phyloP scores from a whole-genome alignment of 2,113 vertebrate genomes.

The Trochalopteron elliotii region DNA sequence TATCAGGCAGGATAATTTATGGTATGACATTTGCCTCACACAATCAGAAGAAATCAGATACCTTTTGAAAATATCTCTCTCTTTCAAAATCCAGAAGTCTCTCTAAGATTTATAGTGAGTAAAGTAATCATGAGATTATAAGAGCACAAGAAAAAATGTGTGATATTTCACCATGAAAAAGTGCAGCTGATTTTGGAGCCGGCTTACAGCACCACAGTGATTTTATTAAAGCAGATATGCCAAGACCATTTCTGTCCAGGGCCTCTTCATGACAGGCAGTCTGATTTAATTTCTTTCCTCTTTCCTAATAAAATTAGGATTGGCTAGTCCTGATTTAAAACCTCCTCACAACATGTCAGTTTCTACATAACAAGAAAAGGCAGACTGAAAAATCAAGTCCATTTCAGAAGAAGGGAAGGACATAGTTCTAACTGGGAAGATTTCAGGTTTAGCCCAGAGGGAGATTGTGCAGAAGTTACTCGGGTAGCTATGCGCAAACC shows the following conservation, averaged over 20 bases:
- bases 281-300: not conserved
- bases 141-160: not conserved
- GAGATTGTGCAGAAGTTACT: not conserved
- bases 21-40: not conserved
- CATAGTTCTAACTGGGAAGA: not conserved
- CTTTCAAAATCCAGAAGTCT: not conserved
- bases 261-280: not conserved
- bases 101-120: not conserved
- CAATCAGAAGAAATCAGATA: slow-evolving; percentile 3
- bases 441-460: not conserved
- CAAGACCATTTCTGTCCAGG: not conserved
- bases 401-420: not conserved
- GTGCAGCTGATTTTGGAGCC: not conserved
- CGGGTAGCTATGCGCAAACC: not conserved
- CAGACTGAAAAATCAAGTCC: not conserved
- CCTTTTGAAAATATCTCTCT: not conserved
- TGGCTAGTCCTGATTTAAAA: not conserved
- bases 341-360: not conserved
- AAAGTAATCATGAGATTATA: not conserved
- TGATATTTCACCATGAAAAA: not conserved
- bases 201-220: not conserved
- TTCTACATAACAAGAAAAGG: not conserved
- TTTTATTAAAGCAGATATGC: not conserved
- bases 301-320: not conserved
- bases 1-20: slow-evolving; percentile 1